phyloP scores from a whole-genome alignment of 2,797 vertebrate species.

The Menidia menidia region DNA sequence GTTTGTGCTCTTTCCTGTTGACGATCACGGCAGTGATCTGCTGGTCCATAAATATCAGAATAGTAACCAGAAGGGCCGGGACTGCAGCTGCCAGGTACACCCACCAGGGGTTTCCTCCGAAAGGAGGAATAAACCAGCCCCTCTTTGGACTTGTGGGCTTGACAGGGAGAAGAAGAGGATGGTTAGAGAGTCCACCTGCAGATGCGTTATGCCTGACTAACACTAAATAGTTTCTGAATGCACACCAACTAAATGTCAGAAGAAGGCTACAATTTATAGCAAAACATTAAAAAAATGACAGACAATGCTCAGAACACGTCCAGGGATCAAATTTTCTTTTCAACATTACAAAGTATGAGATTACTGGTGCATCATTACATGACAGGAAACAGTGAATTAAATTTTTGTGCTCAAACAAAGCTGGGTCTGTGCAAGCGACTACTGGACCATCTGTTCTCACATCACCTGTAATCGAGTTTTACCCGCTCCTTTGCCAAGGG shows the following conservation, averaged over 20 bases:
- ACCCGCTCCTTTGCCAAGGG: conserved; percentile 11
- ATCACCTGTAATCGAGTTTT: conserved; percentile 63
- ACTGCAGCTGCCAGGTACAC: conserved; percentile 93
- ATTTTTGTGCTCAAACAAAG: conserved; percentile 64
- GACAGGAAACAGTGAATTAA: conserved; percentile 37
- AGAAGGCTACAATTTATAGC: background rate
- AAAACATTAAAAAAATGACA: background rate
- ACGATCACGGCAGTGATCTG: conserved; percentile 98
- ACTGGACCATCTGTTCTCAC: conserved; percentile 55
- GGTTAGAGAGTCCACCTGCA: background rate
- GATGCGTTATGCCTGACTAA: background rate
- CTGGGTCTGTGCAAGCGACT: conserved; percentile 43
- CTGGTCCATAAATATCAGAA: conserved; percentile 99
- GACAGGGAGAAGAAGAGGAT: background rate
- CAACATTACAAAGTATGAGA: conserved; percentile 15
- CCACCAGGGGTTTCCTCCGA: conserved; percentile 98
- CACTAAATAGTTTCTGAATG: background rate
- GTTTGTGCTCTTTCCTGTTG: conserved; percentile 98
- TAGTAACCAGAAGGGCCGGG: conserved; percentile 95
- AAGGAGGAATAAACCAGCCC: conserved; percentile 93
- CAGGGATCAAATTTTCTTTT: background rate
- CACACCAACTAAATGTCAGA: background rate
- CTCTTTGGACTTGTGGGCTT: conserved; percentile 92
- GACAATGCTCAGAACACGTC: background rate
- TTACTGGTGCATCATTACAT: conserved; percentile 32